Base-by-base conservation (phyloP, 2,113 vertebrate genomes). In the Uropsilus gracilis region DNA sequence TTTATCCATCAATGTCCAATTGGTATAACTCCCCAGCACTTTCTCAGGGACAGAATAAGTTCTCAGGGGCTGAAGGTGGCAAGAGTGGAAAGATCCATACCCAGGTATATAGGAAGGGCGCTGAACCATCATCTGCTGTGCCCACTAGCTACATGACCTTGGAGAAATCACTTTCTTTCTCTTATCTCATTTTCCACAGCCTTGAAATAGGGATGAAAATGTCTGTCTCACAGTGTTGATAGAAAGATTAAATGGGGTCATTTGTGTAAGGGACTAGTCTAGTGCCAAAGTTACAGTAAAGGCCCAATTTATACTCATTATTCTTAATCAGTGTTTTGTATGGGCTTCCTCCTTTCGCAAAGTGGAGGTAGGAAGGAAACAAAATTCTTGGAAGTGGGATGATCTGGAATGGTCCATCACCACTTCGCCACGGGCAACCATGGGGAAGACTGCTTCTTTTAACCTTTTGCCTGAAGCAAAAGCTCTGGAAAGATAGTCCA, bases 81-180 rank as follows among this genome's bases (percentile, higher is more conserved):
- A 39, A 24, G 44, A 59, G 18, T 2, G 6, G 44, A 89, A 46
- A 95, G 73, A 44, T 16, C 22, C 53, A 8, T 28, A 6, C 44
- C 37, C 64, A 22, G 39, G 59, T 30, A 13, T 20, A 59, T 2
- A 26, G 76, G 32, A 22, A 16, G 11, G 83, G 32, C 16, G 1
- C n/a, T 32, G 20, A 77, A 44, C 46, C 91, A 80, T 55, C 91
- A 80, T 55, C 88, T 88, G 76, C 86, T n/a, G 3, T 13, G 37
- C 18, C 82, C 82, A 53, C 48, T 39, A 32, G 57, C 55, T 76
- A 17, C 32, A 14, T 83, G 92, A 90, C 90, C 76, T 63, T 96
- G 81, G 18, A n/a, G 64, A 85, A 53, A 30, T 72, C 42, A 61
- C 55, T 94, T 44, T 50, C 42, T 14, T 94, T 77, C 78, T 76